phyloP scores from a whole-genome alignment of 1,140 invertebrate genomes.

The Diorhabda carinulata region DNA sequence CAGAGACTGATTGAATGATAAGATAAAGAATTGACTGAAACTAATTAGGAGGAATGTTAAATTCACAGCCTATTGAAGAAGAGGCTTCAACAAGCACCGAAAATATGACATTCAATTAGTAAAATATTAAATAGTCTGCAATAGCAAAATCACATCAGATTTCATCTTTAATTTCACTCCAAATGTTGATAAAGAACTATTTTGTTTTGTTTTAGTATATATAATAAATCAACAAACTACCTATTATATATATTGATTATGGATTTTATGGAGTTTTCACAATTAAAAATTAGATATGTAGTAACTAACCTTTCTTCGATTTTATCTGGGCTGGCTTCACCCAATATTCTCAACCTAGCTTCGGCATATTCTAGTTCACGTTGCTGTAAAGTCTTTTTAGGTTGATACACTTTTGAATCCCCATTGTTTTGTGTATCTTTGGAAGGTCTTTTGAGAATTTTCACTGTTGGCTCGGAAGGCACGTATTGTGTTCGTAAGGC shows the following conservation, averaged over 20 bases:
- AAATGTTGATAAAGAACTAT: constrained; percentile 1
- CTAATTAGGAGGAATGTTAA: not conserved
- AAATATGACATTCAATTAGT: not conserved
- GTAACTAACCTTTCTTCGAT: constrained; percentile 58
- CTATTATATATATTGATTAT: too few species aligned
- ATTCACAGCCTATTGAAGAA: not conserved
- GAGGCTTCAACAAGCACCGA: too few species aligned
- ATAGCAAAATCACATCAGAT: too few species aligned
- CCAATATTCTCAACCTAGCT: constrained; percentile 76
- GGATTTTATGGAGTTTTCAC: too few species aligned
- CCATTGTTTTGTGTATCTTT: constrained; percentile 54
- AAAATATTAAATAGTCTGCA: not conserved
- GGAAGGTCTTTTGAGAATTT: constrained; percentile 74
- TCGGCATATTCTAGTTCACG: constrained; percentile 85
- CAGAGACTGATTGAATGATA: not conserved
- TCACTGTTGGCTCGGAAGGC: constrained; percentile 71
- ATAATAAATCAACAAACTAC: not conserved
- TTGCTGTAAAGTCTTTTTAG: constrained; percentile 80
- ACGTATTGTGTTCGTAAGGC: constrained; percentile 48
- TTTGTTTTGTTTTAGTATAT: not conserved
- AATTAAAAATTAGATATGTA: not conserved
- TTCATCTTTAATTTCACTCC: too few species aligned
- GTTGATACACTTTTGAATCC: constrained; percentile 64
- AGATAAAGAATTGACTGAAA: not conserved
- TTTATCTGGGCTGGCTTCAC: constrained; percentile 76